Percentiles rank a stretch among this genome's conserved stretches.
Evolutionary conservation across 2,888 invertebrate genomes (phyloP).

Genomic region (Nemurella pictetii): DNA sequence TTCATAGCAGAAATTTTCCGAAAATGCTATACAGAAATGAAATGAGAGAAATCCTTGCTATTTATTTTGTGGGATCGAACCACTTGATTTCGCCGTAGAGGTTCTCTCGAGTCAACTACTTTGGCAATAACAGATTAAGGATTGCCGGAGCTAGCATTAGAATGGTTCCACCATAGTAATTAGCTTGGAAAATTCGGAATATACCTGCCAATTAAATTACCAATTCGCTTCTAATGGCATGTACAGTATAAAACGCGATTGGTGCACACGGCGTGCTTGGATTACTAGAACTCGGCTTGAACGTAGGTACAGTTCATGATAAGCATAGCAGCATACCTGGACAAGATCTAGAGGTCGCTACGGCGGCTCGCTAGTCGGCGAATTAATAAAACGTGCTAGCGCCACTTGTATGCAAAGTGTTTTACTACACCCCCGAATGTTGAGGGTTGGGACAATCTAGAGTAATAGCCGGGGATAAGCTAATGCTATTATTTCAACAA

Average conservation of each 20-base stretch:
- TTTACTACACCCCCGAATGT: constrained; percentile 23
- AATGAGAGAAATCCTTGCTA: no score
- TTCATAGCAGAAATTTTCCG: no score
- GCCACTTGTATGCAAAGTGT: constrained; percentile 30
- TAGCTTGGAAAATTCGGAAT: neutral
- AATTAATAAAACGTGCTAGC: constrained; percentile 25
- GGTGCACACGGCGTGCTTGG: neutral
- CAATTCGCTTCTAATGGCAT: neutral
- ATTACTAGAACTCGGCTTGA: neutral
- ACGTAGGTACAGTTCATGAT: neutral
- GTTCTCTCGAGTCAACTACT: neutral
- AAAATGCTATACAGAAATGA: no score
- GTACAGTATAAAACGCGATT: neutral
- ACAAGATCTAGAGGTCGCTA: neutral
- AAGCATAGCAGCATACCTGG: neutral
- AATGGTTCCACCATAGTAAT: neutral
- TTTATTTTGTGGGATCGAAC: no score
- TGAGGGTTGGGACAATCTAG: constrained; percentile 33
- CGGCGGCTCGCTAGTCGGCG: neutral
- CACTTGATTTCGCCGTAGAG: neutral
- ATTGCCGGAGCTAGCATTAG: neutral
- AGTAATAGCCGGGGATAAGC: constrained; percentile 42
- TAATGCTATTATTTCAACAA: constrained; percentile 43
- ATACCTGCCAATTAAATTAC: neutral
- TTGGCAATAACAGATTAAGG: neutral